Evolutionary conservation across 2,113 vertebrate genomes (phyloP).

Genomic region (Ceyx margarethae): DNA sequence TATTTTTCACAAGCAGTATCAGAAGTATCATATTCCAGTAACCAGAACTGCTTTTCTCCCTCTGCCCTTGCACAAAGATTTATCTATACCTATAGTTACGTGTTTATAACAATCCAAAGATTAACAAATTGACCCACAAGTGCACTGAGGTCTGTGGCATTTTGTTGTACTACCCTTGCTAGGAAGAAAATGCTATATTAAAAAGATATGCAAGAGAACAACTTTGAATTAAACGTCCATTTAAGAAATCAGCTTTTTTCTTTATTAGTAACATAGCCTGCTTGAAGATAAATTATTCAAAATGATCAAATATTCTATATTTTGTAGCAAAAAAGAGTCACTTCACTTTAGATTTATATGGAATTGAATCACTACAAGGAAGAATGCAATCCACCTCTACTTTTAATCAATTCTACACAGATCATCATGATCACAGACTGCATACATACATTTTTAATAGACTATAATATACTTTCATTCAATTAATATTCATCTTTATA

Average conservation of each 20-base stretch:
- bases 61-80: neutral
- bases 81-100: neutral
- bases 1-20: neutral
- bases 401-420: neutral
- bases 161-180: neutral
- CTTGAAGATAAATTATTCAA: neutral
- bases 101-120: neutral
- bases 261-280: neutral
- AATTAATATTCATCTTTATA: neutral
- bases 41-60: neutral
- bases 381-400: neutral
- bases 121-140: neutral
- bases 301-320: neutral
- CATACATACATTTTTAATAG: neutral
- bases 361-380: neutral
- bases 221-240: neutral
- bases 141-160: neutral
- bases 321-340: neutral
- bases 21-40: neutral
- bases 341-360: neutral
- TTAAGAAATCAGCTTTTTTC: neutral
- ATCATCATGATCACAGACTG: neutral
- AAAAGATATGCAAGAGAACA: neutral
- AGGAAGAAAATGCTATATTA: neutral
- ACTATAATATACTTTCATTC: neutral